Conservation (phyloP, 2,888 invertebrate genomes). For the Hylaea fasciaria region DNA sequence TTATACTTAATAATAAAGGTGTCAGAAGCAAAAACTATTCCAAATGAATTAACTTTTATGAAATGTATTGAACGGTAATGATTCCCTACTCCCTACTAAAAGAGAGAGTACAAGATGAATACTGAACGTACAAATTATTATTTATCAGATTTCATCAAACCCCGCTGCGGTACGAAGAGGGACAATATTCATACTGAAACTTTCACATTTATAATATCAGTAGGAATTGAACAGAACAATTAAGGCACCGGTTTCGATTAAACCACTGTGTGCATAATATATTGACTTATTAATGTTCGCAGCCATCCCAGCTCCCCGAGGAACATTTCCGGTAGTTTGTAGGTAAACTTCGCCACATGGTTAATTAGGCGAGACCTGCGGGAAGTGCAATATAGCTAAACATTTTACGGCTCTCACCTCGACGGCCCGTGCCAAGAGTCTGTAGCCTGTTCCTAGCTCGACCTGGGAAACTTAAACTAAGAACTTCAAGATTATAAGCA, state of each 20-base stretch:
- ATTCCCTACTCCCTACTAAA: too few relatives aligned
- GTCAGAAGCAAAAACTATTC: too few relatives aligned
- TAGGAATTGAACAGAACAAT: too few relatives aligned
- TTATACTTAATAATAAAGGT: too few relatives aligned
- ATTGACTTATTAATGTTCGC: constrained; percentile 7
- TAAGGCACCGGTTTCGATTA: neutral
- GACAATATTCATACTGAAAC: too few relatives aligned
- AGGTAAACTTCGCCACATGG: constrained; percentile 28
- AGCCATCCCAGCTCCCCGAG: neutral
- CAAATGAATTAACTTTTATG: too few relatives aligned
- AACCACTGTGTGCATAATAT: neutral
- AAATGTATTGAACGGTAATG: too few relatives aligned
- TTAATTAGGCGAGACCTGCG: constrained; percentile 21
- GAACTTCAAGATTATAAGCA: constrained; percentile 35
- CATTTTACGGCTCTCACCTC: constrained; percentile 28
- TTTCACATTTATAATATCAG: too few relatives aligned
- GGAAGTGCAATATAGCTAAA: constrained; percentile 23
- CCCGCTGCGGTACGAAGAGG: too few relatives aligned
- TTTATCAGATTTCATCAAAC: too few relatives aligned
- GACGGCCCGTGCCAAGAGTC: neutral
- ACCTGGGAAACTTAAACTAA: constrained; percentile 22
- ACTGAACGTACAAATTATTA: too few relatives aligned
- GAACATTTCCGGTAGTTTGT: constrained; percentile 18
- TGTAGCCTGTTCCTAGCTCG: neutral
- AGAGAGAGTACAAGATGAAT: too few relatives aligned